A percentile compares a stretch with the other conserved stretches of the same genome.
Evolutionary conservation across 2,113 vertebrate species (phyloP).

Genomic region (Nothobranchius kuhntae): DNA sequence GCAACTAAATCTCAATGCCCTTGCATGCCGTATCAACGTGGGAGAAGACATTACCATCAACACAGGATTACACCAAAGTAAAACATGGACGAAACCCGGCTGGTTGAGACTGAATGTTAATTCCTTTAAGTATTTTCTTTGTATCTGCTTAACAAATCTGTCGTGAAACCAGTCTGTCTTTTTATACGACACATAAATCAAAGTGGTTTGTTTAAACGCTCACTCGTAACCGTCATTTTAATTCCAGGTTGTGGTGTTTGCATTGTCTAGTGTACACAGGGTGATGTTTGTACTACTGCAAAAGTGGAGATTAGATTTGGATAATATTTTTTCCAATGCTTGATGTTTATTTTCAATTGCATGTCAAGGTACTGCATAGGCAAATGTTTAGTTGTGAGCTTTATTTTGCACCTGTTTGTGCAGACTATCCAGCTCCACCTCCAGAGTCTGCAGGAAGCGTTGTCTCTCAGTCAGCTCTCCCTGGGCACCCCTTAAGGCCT

Average conservation of each 20-base stretch:
- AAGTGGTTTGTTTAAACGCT: conserved; percentile 7
- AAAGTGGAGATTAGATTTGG: neutral
- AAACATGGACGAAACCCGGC: neutral
- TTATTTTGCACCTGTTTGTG: conserved; percentile 78
- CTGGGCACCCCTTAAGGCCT: conserved; percentile 74
- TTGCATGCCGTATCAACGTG: conserved; percentile 18
- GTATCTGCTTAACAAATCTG: conserved; percentile 19
- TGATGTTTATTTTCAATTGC: neutral
- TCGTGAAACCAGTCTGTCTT: neutral
- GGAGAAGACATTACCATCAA: conserved; percentile 52
- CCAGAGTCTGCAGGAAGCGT: conserved; percentile 80
- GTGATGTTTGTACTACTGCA: conserved; percentile 22
- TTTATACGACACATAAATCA: neutral
- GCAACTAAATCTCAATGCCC: conserved; percentile 17
- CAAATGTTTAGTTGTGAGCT: neutral
- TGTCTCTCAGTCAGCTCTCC: conserved; percentile 78
- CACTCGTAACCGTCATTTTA: neutral
- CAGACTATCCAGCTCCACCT: conserved; percentile 82
- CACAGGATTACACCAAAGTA: conserved; percentile 29
- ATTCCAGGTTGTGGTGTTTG: conserved; percentile 1
- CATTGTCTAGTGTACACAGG: neutral
- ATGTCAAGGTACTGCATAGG: conserved; percentile 1
- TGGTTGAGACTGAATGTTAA: neutral
- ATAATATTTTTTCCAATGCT: neutral
- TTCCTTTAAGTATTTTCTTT: conserved; percentile 10